These are phyloP conservation scores for Poecilia gillii DNA, from an alignment of 2,797 vertebrate genomes.

Conservation along the genomic window DNA sequence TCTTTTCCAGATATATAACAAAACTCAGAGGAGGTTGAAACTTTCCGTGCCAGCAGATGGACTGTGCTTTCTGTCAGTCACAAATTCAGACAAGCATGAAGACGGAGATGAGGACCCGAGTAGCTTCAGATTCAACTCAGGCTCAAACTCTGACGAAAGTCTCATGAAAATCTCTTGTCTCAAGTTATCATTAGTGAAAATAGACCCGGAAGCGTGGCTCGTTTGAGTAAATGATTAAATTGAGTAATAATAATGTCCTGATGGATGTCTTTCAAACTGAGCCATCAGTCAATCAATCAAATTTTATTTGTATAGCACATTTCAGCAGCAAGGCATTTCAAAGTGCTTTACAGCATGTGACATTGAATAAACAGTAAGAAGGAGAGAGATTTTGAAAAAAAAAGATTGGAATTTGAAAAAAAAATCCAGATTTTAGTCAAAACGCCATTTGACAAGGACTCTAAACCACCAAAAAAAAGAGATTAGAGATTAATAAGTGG, in stretches of 20 bases:
- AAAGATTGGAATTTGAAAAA: too few relatives aligned
- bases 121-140: background rate
- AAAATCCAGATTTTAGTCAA: too few relatives aligned
- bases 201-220: background rate
- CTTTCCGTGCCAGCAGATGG: background rate
- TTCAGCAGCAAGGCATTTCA: too few relatives aligned
- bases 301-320: too few relatives aligned
- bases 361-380: too few relatives aligned
- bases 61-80: background rate
- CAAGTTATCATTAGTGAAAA: background rate
- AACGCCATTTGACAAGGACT: too few relatives aligned
- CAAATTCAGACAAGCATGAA: background rate
- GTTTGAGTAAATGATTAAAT: background rate
- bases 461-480: too few relatives aligned
- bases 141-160: background rate
- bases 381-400: too few relatives aligned
- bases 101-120: background rate
- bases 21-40: conserved; percentile 4
- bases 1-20: conserved; percentile 10
- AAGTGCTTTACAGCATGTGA: too few relatives aligned
- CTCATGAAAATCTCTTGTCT: background rate
- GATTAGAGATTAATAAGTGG: too few relatives aligned
- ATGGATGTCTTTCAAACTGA: background rate
- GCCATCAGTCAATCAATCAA: too few relatives aligned
- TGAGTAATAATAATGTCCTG: too few relatives aligned